Percentiles rank a stretch among this genome's conserved stretches.
These are phyloP conservation scores for fruit fly (Drosophila melanogaster) DNA, from an alignment of 1,140 invertebrate species.

Conservation along the genomic window Release_6_plus_ISO1_MT NC_004354.4:1187001-1187500, in stretches of 20 bases:
- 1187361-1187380: too few species aligned
- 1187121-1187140: slow-evolving; percentile 50
- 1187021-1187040: slow-evolving; percentile 32
- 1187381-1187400: too few species aligned
- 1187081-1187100: slow-evolving; percentile 64
- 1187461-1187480: background rate
- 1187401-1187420: too few species aligned
- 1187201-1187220: background rate
- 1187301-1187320: too few species aligned
- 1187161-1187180: background rate
- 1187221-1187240: background rate
- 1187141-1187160: background rate
- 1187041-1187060: slow-evolving; percentile 53
- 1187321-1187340: too few species aligned
- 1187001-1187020: background rate
- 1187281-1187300: too few species aligned
- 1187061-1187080: slow-evolving; percentile 63
- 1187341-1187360: too few species aligned
- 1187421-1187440: too few species aligned
- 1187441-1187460: too few species aligned
- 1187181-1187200: background rate
- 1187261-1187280: too few species aligned
- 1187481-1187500: slow-evolving; percentile 1
- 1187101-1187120: slow-evolving; percentile 39
- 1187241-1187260: background rate